phyloP scores from a whole-genome alignment of 2,113 vertebrate genomes.

The Oostethus manadensis region DNA sequence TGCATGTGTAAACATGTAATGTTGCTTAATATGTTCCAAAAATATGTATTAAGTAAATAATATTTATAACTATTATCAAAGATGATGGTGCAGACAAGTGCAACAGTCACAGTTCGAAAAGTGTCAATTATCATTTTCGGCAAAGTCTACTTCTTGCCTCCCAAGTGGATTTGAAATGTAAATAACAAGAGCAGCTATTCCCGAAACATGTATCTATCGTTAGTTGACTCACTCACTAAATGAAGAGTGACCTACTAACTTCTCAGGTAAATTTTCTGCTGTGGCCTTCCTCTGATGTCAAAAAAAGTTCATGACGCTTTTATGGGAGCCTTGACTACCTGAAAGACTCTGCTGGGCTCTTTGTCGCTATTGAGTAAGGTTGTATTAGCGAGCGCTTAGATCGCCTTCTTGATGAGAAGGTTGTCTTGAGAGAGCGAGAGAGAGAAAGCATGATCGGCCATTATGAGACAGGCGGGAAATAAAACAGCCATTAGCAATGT shows the following conservation, averaged over 20 bases:
- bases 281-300: too few relatives aligned
- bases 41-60: too few relatives aligned
- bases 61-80: too few relatives aligned
- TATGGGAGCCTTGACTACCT: slow-evolving; percentile 10
- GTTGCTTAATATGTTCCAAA: too few relatives aligned
- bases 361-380: slow-evolving; percentile 25
- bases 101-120: too few relatives aligned
- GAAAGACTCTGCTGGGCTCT: slow-evolving; percentile 20
- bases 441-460: slow-evolving; percentile 43
- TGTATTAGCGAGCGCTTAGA: not conserved
- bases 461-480: slow-evolving; percentile 50
- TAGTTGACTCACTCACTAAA: too few relatives aligned
- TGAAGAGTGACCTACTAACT: too few relatives aligned
- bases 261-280: too few relatives aligned
- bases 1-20: too few relatives aligned
- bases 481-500: slow-evolving; percentile 50
- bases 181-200: slow-evolving; percentile 26
- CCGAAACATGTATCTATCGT: slow-evolving; percentile 9
- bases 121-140: slow-evolving; percentile 1
- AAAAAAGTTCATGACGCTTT: slow-evolving; percentile 19
- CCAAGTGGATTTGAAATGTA: slow-evolving; percentile 10
- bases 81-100: too few relatives aligned
- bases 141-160: slow-evolving; percentile 9
- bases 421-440: not conserved
- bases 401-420: slow-evolving; percentile 3